phyloP scores from a whole-genome alignment of 1,140 invertebrate species.

The Drosophila simulans region DNA sequence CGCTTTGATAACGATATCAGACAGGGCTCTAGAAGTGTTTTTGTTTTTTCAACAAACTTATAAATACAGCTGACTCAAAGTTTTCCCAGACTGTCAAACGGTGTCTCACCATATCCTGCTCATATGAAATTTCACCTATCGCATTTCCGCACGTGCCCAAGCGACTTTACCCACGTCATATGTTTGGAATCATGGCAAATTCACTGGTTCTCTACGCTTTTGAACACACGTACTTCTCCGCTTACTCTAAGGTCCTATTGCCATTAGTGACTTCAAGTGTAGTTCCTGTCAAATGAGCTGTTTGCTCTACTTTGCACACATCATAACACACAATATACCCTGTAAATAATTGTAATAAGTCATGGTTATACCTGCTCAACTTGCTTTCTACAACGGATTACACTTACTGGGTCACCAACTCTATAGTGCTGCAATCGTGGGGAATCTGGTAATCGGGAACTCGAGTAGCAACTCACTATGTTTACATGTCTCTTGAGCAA shows the following conservation, averaged over 20 bases:
- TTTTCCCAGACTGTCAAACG: not conserved
- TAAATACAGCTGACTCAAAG: slow-evolving; percentile 2
- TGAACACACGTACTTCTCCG: not conserved
- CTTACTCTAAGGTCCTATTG: not conserved
- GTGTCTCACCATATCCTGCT: slow-evolving; percentile 20
- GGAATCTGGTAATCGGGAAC: not conserved
- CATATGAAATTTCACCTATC: not conserved
- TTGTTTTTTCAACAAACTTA: not conserved
- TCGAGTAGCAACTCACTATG: not conserved
- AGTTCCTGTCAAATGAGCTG: not conserved
- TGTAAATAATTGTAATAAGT: too few relatives aligned
- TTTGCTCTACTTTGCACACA: not conserved
- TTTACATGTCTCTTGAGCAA: slow-evolving; percentile 4
- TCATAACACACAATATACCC: too few relatives aligned
- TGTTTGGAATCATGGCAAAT: not conserved
- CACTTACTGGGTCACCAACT: not conserved
- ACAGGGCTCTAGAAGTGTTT: too few relatives aligned
- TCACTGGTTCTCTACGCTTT: not conserved
- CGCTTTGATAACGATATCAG: not conserved
- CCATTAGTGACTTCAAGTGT: not conserved
- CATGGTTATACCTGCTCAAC: not conserved
- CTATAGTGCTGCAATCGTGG: slow-evolving; percentile 3
- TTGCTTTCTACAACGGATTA: not conserved
- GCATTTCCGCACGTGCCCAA: slow-evolving; percentile 18
- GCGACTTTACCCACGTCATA: not conserved